Evolutionary conservation across 1,140 invertebrate genomes (phyloP), one percentile per base, ranked within the genome.

Genomic region (Trachymyrmex cornetzi): DNA sequence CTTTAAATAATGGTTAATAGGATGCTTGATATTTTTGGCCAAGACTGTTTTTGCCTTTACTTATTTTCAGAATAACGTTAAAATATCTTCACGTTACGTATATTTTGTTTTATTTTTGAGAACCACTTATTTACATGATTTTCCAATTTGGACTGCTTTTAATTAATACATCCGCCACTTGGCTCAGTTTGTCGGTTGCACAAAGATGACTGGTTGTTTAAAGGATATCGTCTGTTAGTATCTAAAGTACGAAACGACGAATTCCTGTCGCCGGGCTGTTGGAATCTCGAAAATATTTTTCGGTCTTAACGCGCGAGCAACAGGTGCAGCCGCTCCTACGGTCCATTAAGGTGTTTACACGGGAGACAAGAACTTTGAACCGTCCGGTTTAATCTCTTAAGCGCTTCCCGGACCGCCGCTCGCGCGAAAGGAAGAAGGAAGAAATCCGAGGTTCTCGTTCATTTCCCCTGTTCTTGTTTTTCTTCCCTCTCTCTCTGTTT

Each of bases 261-360:
- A 69, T 59, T 30, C 0, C 16, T 22, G 19, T 50, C 30, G 55
- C 53, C 38, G 53, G 81, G 38, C 69, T 57, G 71, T 63, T 64
- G 80, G 63, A 72, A 81, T 82, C 57, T 88, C 82, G 87, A 91
- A 84, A 91, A 91, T 90, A 91, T 91, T 90, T 91, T 91, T 91
- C 80, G 87, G 79, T 77, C 75, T 84, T 67, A 74, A 55, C 53
- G 74, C 55, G 55, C 9, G 61, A 69, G 90, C 90, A 91, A 91
- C 90, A 91, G 90, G 90, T 91, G 89, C 71, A 77, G 79, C 85
- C 85, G 79, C 27, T 85, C 64, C 80, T 88, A 77, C 69, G 69
- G 80, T 89, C 90, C 89, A 89, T 91, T 91, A 91, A 91, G 77
- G 87, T 91, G 89, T 91, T 91, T 91, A 91, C 89, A 87, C 85